These are phyloP conservation scores for Altica lythri DNA, from an alignment of 2,888 invertebrate species.

Conservation along the genomic window DNA sequence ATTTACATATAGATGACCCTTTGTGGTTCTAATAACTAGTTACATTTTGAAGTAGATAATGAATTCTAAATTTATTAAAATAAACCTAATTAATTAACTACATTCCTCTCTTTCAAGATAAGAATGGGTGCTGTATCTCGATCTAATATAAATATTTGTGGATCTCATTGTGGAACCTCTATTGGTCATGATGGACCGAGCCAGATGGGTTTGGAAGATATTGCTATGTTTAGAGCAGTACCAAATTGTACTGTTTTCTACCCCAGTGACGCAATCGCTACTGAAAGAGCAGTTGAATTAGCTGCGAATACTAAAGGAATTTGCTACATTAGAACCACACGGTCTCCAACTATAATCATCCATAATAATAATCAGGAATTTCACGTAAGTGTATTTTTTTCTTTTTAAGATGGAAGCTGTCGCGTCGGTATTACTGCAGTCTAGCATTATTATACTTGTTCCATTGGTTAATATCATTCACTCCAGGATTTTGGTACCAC, in stretches of 20 bases:
- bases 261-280: constrained; percentile 89
- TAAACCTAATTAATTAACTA: too few relatives aligned
- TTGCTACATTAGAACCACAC: constrained; percentile 92
- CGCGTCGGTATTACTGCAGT: too few relatives aligned
- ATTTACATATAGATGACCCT: too few relatives aligned
- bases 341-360: constrained; percentile 85
- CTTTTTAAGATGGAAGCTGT: too few relatives aligned
- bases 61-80: too few relatives aligned
- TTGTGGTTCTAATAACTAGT: too few relatives aligned
- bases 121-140: constrained; percentile 99
- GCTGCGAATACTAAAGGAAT: constrained; percentile 89
- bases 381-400: constrained; percentile 65
- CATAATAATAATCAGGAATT: constrained; percentile 85
- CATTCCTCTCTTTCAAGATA: constrained; percentile 70
- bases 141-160: constrained; percentile 93
- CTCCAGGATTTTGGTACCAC: too few relatives aligned
- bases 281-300: constrained; percentile 91
- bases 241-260: constrained; percentile 82
- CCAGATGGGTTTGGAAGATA: constrained; percentile 98
- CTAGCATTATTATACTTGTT: too few relatives aligned
- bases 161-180: constrained; percentile 96
- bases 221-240: constrained; percentile 91
- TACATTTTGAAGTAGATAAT: too few relatives aligned
- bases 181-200: constrained; percentile 99
- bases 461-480: too few relatives aligned